Base-by-base conservation (phyloP, 2,797 vertebrate genomes). In the Steatocranus sp. region DNA sequence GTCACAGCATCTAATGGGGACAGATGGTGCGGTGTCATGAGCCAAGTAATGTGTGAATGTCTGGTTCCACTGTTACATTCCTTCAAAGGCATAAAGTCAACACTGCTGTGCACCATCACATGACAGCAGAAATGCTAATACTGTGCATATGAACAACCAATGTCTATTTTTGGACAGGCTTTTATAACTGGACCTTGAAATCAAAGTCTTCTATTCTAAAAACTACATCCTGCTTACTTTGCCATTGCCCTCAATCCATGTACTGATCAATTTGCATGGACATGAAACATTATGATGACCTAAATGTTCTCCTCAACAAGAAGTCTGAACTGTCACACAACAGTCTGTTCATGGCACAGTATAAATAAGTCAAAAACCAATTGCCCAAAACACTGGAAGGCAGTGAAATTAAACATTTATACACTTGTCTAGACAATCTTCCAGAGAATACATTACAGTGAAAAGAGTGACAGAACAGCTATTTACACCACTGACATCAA, bases 1-100 rank as follows among this genome's bases (percentile, higher is more conserved):
- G 90, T 91, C 76, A 85, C 89, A 91, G 92, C 87, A 92, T 93
- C 90, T 92, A 94, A 94, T 91, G 89, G 89, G 88, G 84, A 88
- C 94, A 95, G 93, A 95, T 93, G 94, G 92, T 76, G 6, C 8
- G 2, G 76, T 85, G 83, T 86, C 86, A 89, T 10, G 73, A 88
- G 91, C 91, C 90, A 89, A 91, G 78, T 66, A 83, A 92, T 83
- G 86, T 89, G 87, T 79, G 86, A 88, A 87, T 86, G 48, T 86
- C 58, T 83, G 49, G 46, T 84, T 86, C 76, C 87, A 66, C 54
- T 49, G 51, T 51, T 87, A 50, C 79, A 56, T 84, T 89, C 82
- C 86, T 77, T 83, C 76, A 84, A 87, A 93, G 86, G 73, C 84
- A 80, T 38, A 83, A 43, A 84, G 76, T 84, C 76, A 83, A 68